Evolutionary conservation across 1,140 invertebrate species (phyloP), one percentile per base, ranked within the genome.

Genomic region (Subanguina moxae): DNA sequence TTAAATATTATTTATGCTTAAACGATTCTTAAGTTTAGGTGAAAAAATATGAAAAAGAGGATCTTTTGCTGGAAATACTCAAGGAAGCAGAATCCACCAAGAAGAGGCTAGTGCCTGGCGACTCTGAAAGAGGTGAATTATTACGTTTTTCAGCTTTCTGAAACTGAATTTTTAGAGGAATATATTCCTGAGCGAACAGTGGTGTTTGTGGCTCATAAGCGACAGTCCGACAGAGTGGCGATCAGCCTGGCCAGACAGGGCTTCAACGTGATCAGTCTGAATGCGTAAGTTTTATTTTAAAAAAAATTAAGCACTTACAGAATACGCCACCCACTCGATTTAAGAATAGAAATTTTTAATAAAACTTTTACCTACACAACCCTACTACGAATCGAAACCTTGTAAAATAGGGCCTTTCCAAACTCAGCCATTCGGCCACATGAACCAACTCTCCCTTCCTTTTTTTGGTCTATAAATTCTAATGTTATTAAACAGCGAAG

Each of bases 261-360:
- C 8, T 61, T 61, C 38, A 61, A 61, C 27, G 58, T 61, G 19
- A 61, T 61, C 58, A 61, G 58, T 30, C 27, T 61, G 28, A 61
- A 61, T 61, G 3, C 58, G 58, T 61, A n/a, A 61, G 58, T 61
- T 19, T 25, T 61, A 25, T 13, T 5, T 5, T 8, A 19, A 28
- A 61, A 61, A 52, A 52, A 8, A 7, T 52, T 25, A 52, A n/a
- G n/a, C n/a, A n/a, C n/a, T n/a, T n/a, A n/a, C n/a, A n/a, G n/a
- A n/a, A n/a, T n/a, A n/a, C n/a, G n/a, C n/a, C n/a, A n/a, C n/a
- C n/a, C n/a, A n/a, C n/a, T n/a, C n/a, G n/a, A n/a, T n/a, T n/a
- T n/a, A n/a, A n/a, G n/a, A n/a, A n/a, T n/a, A n/a, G n/a, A n/a
- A n/a, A n/a, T n/a, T n/a, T n/a, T n/a, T n/a, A n/a, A n/a, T n/a